phyloP scores from a whole-genome alignment of 2,113 vertebrate species.

The Uropsilus gracilis region DNA sequence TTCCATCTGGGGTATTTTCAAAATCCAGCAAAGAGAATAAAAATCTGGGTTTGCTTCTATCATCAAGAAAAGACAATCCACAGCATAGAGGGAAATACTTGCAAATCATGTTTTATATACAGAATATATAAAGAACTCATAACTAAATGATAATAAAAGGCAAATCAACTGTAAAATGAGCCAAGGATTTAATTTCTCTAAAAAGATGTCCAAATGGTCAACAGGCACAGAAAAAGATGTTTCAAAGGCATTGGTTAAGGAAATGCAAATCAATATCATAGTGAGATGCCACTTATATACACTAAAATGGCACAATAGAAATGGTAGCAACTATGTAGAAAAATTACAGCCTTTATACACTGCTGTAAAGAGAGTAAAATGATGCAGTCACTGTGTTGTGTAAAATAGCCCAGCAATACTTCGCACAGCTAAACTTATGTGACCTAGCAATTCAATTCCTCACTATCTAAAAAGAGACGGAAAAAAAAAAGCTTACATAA shows the following conservation, averaged over 20 bases:
- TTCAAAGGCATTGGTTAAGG: background rate
- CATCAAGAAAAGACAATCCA: background rate
- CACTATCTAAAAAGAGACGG: background rate
- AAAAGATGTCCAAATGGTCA: background rate
- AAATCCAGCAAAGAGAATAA: background rate
- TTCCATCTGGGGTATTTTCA: background rate
- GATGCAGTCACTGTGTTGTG: background rate
- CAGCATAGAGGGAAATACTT: background rate
- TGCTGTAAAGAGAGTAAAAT: background rate
- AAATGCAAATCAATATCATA: constrained; percentile 6
- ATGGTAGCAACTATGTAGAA: background rate
- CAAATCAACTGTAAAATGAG: background rate
- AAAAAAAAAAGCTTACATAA: background rate
- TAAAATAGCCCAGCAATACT: background rate
- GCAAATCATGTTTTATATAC: background rate
- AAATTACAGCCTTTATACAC: background rate
- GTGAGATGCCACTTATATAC: background rate
- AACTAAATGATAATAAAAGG: background rate
- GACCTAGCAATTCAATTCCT: background rate
- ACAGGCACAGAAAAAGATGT: background rate
- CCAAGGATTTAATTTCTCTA: background rate
- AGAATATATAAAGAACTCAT: background rate
- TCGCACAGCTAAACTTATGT: background rate
- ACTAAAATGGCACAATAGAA: background rate
- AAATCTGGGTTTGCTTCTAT: background rate